These are phyloP conservation scores for Characodon lateralis DNA, from an alignment of 2,797 vertebrate species.

Conservation along the genomic window DNA sequence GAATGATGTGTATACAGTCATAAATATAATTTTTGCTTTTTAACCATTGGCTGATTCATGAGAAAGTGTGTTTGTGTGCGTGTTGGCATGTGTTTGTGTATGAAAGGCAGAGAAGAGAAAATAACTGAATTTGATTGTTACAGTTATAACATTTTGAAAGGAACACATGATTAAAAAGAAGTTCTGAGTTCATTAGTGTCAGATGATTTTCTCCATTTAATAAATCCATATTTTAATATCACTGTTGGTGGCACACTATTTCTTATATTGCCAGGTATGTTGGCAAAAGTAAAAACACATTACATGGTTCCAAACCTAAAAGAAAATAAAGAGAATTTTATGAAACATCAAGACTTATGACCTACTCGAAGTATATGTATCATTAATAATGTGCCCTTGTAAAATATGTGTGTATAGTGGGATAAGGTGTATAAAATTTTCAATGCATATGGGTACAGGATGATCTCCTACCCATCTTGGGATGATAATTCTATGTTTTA, in stretches of 20 bases:
- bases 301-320: neutral
- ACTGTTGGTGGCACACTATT: neutral
- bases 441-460: neutral
- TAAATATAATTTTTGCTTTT: conserved; percentile 76
- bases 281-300: neutral
- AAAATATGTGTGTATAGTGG: neutral
- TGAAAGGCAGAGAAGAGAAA: neutral
- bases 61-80: conserved; percentile 34
- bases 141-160: neutral
- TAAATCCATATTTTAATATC: neutral
- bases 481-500: neutral
- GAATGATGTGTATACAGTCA: conserved; percentile 74
- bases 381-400: neutral
- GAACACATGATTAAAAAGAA: neutral
- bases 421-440: neutral
- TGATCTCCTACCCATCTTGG: neutral
- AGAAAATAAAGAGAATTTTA: neutral
- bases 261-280: neutral
- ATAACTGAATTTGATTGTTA: neutral
- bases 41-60: conserved; percentile 75
- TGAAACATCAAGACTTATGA: neutral
- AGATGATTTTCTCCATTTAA: neutral
- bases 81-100: neutral
- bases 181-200: neutral
- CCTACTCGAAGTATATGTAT: neutral